Conservation (phyloP, 2,888 invertebrate species). For the Cotesia congregata region DNA sequence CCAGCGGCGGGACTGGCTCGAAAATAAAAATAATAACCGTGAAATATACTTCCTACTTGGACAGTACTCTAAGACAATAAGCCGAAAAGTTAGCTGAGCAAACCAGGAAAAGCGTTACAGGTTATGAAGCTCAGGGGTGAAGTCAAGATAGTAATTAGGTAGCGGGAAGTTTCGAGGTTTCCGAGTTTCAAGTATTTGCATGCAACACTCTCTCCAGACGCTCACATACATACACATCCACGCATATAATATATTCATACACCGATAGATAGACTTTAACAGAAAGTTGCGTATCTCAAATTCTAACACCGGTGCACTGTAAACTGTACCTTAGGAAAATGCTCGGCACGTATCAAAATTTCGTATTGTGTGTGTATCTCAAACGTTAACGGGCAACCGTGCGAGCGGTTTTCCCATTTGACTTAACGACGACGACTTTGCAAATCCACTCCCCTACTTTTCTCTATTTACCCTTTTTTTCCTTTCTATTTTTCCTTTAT, state of each 20-base stretch:
- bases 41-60: slow-evolving; percentile 58
- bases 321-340: slow-evolving; percentile 46
- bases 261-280: slow-evolving; percentile 3
- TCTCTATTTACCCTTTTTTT: slow-evolving; percentile 16
- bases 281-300: slow-evolving; percentile 41
- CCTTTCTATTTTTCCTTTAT: slow-evolving; percentile 18
- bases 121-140: slow-evolving; percentile 68
- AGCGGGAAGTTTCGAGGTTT: slow-evolving; percentile 66
- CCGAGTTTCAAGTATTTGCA: slow-evolving; percentile 59
- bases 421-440: slow-evolving; percentile 43
- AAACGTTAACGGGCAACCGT: slow-evolving; percentile 31
- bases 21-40: slow-evolving; percentile 19
- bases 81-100: slow-evolving; percentile 66
- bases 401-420: slow-evolving; percentile 41
- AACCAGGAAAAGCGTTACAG: slow-evolving; percentile 58
- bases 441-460: slow-evolving; percentile 29
- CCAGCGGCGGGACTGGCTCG: background rate
- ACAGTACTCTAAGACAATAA: slow-evolving; percentile 67
- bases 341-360: slow-evolving; percentile 67
- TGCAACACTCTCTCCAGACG: slow-evolving; percentile 41
- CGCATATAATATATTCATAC: slow-evolving; percentile 26
- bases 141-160: slow-evolving; percentile 70
- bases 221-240: slow-evolving; percentile 34
- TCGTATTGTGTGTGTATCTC: slow-evolving; percentile 54
- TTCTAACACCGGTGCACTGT: slow-evolving; percentile 35